Percentiles rank a stretch among this genome's conserved stretches.
Conservation (phyloP, 2,113 vertebrate genomes). For the Dromaius novaehollandiae region DNA sequence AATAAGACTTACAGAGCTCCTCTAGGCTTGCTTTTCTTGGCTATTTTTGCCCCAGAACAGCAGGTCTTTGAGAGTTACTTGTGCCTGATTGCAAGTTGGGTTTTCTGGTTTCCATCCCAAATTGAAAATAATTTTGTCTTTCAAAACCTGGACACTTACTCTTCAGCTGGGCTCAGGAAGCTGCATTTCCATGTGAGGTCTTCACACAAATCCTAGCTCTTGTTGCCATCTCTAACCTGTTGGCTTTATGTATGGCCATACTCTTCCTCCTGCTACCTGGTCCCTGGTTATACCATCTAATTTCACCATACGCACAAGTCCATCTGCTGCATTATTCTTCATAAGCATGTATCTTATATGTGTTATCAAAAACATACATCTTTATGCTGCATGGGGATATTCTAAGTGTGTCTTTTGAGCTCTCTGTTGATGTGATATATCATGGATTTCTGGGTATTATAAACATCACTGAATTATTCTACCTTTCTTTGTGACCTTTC, state of each 20-base stretch:
- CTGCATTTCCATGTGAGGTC: accelerated
- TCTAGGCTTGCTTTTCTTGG: neutral
- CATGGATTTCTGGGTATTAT: neutral
- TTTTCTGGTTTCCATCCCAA: neutral
- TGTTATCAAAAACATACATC: neutral
- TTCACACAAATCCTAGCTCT: neutral
- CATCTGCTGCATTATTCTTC: neutral
- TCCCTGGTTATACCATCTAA: neutral
- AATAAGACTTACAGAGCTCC: neutral
- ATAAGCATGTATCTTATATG: neutral
- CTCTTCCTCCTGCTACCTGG: neutral
- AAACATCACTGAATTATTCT: neutral
- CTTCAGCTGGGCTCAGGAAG: accelerated
- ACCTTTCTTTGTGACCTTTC: neutral
- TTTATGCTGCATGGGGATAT: neutral
- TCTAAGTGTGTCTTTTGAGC: neutral
- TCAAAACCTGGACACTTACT: neutral
- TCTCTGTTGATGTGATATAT: neutral
- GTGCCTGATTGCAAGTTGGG: neutral
- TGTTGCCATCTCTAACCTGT: neutral
- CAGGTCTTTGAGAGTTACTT: neutral
- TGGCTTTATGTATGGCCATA: neutral
- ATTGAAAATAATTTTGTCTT: neutral
- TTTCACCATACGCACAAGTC: neutral
- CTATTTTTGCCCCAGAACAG: neutral